Base-by-base conservation (phyloP, 2,888 invertebrate genomes). In the Xanthia togata region DNA sequence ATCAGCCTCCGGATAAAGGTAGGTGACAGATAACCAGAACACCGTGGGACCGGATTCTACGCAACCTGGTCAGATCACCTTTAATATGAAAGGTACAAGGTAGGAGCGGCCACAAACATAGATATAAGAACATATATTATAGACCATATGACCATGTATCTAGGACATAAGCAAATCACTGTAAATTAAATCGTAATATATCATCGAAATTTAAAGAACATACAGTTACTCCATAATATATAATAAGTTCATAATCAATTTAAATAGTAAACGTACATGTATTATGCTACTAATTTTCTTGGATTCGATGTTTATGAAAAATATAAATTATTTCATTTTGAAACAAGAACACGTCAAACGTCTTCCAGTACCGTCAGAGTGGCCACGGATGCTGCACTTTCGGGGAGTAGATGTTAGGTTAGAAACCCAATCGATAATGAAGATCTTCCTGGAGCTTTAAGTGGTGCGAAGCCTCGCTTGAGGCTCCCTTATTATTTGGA, bases 21-120 rank as follows among this genome's bases (percentile, higher is more conserved):
- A 85, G 86, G 75, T 87, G 87, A 87, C 86, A 69, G 62, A 59
- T 47, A 2, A 69, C 68, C 3, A 59, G 65, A 4, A 38, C 62
- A 11, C n/a, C 60, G 4, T 85, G 85, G 87, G 76, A 75, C 9
- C 59, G 69, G n/a, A 85, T 87, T 14, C 72, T 87, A 0, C 75
- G 87, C 0, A 78, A 85, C 62, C 12, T 73, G 11, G 57, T 79
- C 17, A 44, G 72, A 63, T 9, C 53, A 62, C 65, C 80, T 1
- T 3, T 50, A 9, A 70, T 67, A 50, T 84, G 38, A 84, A 31
- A 35, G 8, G 74, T 31, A 67, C 59, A 69, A 75, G 73, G 80
- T 79, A 76, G 79, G 70, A 70, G 53, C 62, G 41, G 44, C 14
- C 11, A 38, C 26, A 9, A 23, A 41, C 17, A 23, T 68, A 70